Percentiles rank a stretch among this genome's conserved stretches.
Conservation (phyloP, 1,140 invertebrate species). For the Pogonomyrmex barbatus region DNA sequence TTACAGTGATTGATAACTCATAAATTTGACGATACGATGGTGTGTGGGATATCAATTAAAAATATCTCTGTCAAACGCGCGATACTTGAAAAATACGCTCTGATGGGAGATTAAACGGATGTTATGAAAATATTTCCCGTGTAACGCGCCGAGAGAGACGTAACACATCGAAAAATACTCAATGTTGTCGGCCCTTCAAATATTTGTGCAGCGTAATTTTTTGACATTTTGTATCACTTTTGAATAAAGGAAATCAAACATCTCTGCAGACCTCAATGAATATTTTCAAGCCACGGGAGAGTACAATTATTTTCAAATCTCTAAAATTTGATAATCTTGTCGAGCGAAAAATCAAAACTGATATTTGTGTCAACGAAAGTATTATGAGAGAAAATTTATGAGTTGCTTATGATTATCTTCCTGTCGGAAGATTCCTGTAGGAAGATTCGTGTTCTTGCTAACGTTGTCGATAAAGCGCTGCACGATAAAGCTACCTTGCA, state of each 20-base stretch:
- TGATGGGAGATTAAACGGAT: slow-evolving; percentile 61
- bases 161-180: slow-evolving; percentile 57
- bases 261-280: slow-evolving; percentile 30
- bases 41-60: slow-evolving; percentile 55
- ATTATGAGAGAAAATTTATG: slow-evolving; percentile 3
- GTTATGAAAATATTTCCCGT: slow-evolving; percentile 62
- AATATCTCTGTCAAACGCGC: slow-evolving; percentile 50
- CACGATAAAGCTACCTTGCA: slow-evolving; percentile 38
- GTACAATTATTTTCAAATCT: neutral
- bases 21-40: slow-evolving; percentile 28
- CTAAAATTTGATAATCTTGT: neutral
- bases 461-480: slow-evolving; percentile 16
- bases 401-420: slow-evolving; percentile 24
- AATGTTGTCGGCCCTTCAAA: slow-evolving; percentile 39
- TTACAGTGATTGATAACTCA: slow-evolving; percentile 39
- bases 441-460: slow-evolving; percentile 25
- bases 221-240: slow-evolving; percentile 45
- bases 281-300: neutral
- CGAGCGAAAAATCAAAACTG: neutral
- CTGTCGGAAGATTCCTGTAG: neutral
- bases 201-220: slow-evolving; percentile 57
- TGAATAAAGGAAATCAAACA: slow-evolving; percentile 22
- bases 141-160: slow-evolving; percentile 41
- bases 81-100: slow-evolving; percentile 61
- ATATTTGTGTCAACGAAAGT: neutral